phyloP scores from a whole-genome alignment of 2,888 invertebrate genomes.

The Epicampocera succincta region DNA sequence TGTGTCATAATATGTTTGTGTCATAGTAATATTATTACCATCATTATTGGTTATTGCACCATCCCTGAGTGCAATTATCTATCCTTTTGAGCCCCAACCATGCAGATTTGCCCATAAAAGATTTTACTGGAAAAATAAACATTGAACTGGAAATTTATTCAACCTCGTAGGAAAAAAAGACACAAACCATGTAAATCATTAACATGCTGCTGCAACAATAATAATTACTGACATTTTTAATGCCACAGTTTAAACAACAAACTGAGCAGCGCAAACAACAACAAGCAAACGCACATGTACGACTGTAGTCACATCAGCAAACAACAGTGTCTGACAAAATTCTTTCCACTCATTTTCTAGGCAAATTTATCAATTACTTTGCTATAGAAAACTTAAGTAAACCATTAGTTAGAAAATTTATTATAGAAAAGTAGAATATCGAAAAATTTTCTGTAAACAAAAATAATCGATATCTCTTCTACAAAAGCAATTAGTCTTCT shows the following conservation, averaged over 20 bases:
- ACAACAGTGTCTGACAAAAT: neutral
- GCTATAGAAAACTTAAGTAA: too few relatives aligned
- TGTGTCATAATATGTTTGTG: constrained; percentile 32
- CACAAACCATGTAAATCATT: constrained; percentile 58
- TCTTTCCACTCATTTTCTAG: too few relatives aligned
- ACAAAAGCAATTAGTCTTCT: too few relatives aligned
- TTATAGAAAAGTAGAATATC: too few relatives aligned
- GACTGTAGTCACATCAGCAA: neutral
- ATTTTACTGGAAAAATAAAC: constrained; percentile 14
- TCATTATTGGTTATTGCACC: constrained; percentile 34
- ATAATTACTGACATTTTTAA: constrained; percentile 66
- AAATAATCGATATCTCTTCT: too few relatives aligned
- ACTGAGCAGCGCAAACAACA: constrained; percentile 4
- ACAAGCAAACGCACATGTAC: neutral
- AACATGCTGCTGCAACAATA: constrained; percentile 63
- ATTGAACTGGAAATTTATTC: constrained; percentile 50
- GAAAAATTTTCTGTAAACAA: too few relatives aligned
- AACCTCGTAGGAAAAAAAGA: constrained; percentile 43
- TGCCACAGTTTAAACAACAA: constrained; percentile 20
- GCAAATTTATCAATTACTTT: too few relatives aligned
- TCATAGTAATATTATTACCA: constrained; percentile 33
- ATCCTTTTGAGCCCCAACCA: neutral
- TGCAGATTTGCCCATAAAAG: neutral
- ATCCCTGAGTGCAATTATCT: neutral
- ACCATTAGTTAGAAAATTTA: too few relatives aligned